A percentile compares a stretch with the other conserved stretches of the same genome.
Evolutionary conservation across 2,113 vertebrate species (phyloP).

Genomic region (Nerophis lumbriciformis): DNA sequence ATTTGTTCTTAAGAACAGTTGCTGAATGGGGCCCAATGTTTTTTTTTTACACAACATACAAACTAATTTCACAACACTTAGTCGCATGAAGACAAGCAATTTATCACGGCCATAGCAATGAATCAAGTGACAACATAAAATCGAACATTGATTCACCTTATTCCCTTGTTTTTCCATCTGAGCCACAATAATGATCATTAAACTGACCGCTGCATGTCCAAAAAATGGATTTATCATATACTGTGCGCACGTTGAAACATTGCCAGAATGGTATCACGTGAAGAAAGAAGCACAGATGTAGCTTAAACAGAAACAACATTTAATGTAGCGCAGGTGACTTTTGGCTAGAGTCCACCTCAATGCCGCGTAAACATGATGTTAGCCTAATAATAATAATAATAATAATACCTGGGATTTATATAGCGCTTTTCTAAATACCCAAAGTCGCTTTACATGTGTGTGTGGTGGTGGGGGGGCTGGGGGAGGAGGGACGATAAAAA

Average conservation of each 20-base stretch:
- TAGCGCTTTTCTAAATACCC: no score
- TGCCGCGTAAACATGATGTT: constrained; percentile 64
- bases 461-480: no score
- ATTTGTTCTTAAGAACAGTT: no score
- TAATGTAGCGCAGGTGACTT: constrained; percentile 33
- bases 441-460: no score
- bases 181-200: constrained; percentile 72
- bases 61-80: constrained; percentile 51
- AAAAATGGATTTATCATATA: constrained; percentile 69
- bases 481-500: no score
- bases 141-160: constrained; percentile 70
- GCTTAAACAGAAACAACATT: constrained; percentile 18
- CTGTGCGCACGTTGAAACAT: constrained; percentile 37
- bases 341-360: constrained; percentile 61
- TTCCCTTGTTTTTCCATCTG: constrained; percentile 72
- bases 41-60: constrained; percentile 36
- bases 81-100: constrained; percentile 56
- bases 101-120: constrained; percentile 65
- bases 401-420: no score
- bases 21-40: no score
- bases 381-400: no score
- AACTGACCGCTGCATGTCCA: constrained; percentile 67
- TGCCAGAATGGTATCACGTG: constrained; percentile 42
- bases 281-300: constrained; percentile 31
- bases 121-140: constrained; percentile 70